Base-by-base conservation (phyloP, 1,140 invertebrate genomes). In the Tyrophagus putrescentiae region DNA sequence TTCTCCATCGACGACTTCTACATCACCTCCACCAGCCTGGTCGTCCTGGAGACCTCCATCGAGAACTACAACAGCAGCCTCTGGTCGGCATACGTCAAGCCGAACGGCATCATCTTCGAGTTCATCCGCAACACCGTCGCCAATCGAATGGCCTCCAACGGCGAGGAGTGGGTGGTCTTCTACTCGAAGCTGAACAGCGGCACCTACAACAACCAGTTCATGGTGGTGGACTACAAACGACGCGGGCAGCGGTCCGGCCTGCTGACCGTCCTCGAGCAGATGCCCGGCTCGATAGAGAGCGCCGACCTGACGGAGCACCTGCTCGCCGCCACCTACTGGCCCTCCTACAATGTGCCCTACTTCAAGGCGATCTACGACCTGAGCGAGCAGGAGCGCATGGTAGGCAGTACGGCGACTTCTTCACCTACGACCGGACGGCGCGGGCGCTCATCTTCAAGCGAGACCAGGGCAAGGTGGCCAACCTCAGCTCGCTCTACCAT, bases 1-100 rank as follows among this genome's bases (percentile, higher is more conserved):
- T 82, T 82, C 33, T 94, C 89, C 29, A 82, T 84, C 45, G 90
- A 95, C 70, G 90, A 94, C 67, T 91, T 84, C 70, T 93, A 92
- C 68, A 69, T 81, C 9, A 72, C 77, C 29, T 79, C 78, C 9
- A 76, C 80, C 39, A 82, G 82, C 9, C 68, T 85, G 68, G 77
- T 82, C 66, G 68, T 76, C 0, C 72, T 79, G 56, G 84, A 87
- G 73, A 86, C 84, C 27, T 85, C 83, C 4, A 83, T 84, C 62
- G 79, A 78, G 2, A 84, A 85, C 70, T 76, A 72, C 67, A 85
- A 86, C 69, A 61, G 72, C 2, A 72, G 74, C 23, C 71, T 84
- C 6, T 84, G 77, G 73, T 69, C 74, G 36, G n/a, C n/a, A n/a
- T 70, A 76, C 64, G 71, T 85, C 1, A 72, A 73, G 9, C 76